Percentiles rank a stretch among this genome's conserved stretches.
These are phyloP conservation scores for Clunio marinus DNA, from an alignment of 2,888 invertebrate species.

Conservation along the genomic window DNA sequence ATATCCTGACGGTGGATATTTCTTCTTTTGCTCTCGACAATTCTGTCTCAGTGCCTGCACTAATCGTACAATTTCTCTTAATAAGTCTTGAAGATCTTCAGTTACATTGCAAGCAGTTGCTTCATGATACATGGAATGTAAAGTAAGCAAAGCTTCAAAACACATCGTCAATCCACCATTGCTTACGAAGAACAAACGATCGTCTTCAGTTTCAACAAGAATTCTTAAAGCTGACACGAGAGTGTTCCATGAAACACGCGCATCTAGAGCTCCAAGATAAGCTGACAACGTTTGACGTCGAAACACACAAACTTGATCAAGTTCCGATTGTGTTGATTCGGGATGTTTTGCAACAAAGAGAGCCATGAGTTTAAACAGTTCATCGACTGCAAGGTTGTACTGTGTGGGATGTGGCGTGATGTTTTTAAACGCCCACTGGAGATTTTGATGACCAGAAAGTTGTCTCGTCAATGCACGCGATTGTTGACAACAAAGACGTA, in stretches of 20 bases:
- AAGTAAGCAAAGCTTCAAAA: constrained; percentile 76
- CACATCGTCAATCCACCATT: constrained; percentile 73
- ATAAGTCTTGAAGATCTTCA: constrained; percentile 76
- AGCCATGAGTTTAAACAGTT: constrained; percentile 84
- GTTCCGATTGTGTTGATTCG: constrained; percentile 70
- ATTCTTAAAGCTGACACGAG: constrained; percentile 84
- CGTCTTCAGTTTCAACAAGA: constrained; percentile 83
- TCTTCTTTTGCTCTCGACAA: constrained; percentile 48
- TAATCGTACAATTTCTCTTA: constrained; percentile 70
- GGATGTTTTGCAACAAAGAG: constrained; percentile 81
- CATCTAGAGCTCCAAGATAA: constrained; percentile 85
- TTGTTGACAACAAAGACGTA: constrained; percentile 85
- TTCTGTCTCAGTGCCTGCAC: constrained; percentile 63
- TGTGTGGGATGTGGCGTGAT: constrained; percentile 94
- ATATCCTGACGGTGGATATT: constrained; percentile 44
- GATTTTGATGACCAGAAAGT: constrained; percentile 87
- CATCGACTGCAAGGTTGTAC: constrained; percentile 86
- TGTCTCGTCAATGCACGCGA: constrained; percentile 80
- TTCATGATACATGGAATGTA: constrained; percentile 91
- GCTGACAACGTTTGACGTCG: constrained; percentile 78
- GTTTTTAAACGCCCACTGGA: constrained; percentile 95
- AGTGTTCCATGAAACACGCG: constrained; percentile 90
- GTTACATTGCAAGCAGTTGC: constrained; percentile 84
- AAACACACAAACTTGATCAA: constrained; percentile 79
- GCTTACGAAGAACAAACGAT: constrained; percentile 82